Base-by-base conservation (phyloP, 53 echinoderm and acorn worm species). In the Patiria pectinifera region DNA sequence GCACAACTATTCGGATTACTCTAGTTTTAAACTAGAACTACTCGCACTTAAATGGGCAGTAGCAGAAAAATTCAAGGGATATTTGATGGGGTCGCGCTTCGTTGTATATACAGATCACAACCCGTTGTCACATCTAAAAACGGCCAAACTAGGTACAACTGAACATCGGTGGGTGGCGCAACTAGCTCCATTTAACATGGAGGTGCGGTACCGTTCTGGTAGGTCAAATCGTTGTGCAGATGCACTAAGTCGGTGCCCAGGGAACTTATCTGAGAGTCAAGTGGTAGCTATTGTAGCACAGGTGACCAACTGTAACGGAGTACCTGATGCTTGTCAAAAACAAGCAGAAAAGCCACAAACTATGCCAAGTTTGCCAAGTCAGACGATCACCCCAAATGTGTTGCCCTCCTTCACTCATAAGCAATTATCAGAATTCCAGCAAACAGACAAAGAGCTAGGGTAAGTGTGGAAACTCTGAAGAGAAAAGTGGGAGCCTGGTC, bases 21-120 rank as follows among this genome's bases (percentile, higher is more conserved):
- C n/a, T n/a, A n/a, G n/a, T n/a, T n/a, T n/a, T n/a, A n/a, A n/a
- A n/a, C n/a, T n/a, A n/a, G n/a, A n/a, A n/a, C n/a, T n/a, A n/a
- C n/a, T n/a, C n/a, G n/a, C n/a, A n/a, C n/a, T n/a, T n/a, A n/a
- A n/a, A n/a, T n/a, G n/a, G 72, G 72, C 72, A 72, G 24, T 72
- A n/a, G 24, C 72, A 23, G 72, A 72, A 16, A 72, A 72, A 18
- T 23, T 72, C 72, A 19, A 23, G 24, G 72, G 24, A n/a, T 72
- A 72, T 72, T 23, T 72, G 24, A 19, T 72, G 21, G 72, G 72
- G 19, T 72, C 72, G 19, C 19, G 72, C 5, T 7, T 72, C 24
- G 18, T 72, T 72, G 72, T 72, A 10, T 72, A 72, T 72, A 72
- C 72, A n/a, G 72, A 72, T 18, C 19, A 72, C 72, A 72, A 72